A percentile compares a stretch with the other conserved stretches of the same genome.
phyloP scores from a whole-genome alignment of 2,888 invertebrate species.

The Dynastes hyllus region DNA sequence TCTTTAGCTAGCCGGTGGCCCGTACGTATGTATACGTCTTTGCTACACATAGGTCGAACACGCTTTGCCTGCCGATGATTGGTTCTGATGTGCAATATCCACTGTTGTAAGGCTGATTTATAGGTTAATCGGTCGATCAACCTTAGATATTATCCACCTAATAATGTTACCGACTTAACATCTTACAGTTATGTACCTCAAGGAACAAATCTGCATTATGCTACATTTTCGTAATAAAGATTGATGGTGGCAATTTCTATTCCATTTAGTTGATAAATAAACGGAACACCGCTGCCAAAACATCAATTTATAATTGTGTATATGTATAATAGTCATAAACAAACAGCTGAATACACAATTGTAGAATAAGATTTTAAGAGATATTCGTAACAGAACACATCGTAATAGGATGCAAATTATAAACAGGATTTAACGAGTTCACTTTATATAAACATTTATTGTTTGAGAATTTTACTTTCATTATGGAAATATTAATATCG shows the following conservation, averaged over 20 bases:
- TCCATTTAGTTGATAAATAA: neutral
- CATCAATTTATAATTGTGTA: neutral
- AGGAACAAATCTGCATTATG: neutral
- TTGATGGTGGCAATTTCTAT: neutral
- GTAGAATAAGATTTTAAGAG: neutral
- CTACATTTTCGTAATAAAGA: neutral
- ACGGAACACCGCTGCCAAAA: neutral
- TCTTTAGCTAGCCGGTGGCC: too few relatives aligned
- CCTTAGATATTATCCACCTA: too few relatives aligned
- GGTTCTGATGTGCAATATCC: too few relatives aligned
- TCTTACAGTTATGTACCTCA: too few relatives aligned
- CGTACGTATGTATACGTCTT: too few relatives aligned
- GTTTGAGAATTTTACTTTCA: conserved; percentile 14
- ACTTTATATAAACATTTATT: neutral
- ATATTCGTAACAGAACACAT: conserved; percentile 19
- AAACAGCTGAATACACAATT: conserved; percentile 1
- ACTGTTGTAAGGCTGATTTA: too few relatives aligned
- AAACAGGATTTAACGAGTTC: conserved; percentile 16
- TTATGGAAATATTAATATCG: neutral
- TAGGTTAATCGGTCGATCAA: too few relatives aligned
- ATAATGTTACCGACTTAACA: too few relatives aligned
- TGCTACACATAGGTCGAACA: too few relatives aligned
- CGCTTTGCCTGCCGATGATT: too few relatives aligned
- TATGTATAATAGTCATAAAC: neutral
- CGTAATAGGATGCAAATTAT: conserved; percentile 1